Evolutionary conservation across 2,113 vertebrate species (phyloP).

Genomic region (Garra rufa): DNA sequence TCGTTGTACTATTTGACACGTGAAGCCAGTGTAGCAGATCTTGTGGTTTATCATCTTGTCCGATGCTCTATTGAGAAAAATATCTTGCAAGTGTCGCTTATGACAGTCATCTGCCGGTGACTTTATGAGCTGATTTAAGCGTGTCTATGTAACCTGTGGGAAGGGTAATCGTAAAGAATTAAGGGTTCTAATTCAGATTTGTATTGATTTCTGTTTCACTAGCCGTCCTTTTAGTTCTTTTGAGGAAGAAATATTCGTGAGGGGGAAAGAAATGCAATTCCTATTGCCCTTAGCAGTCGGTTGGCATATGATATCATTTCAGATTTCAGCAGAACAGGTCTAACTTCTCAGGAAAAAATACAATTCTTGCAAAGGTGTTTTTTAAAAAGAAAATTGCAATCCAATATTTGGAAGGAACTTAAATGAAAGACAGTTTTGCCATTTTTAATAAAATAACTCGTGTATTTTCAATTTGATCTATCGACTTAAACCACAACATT

Average conservation of each 20-base stretch:
- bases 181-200: not conserved
- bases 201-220: not conserved
- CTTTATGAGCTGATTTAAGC: slow-evolving; percentile 3
- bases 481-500: too few species aligned
- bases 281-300: not conserved
- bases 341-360: not conserved
- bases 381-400: not conserved
- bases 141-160: not conserved
- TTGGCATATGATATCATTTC: not conserved
- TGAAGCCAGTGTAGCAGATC: not conserved
- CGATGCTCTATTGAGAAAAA: not conserved
- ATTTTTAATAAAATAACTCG: not conserved
- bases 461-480: not conserved
- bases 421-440: not conserved
- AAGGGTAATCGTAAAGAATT: not conserved
- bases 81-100: not conserved
- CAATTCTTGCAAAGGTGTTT: not conserved
- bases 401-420: not conserved
- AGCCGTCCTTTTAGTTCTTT: not conserved
- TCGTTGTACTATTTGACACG: not conserved
- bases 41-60: not conserved
- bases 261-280: not conserved
- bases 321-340: not conserved
- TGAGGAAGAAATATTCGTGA: not conserved
- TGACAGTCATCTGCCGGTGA: not conserved